Evolutionary conservation across 2,888 invertebrate species (phyloP).

Genomic region (Stenurella melanura): DNA sequence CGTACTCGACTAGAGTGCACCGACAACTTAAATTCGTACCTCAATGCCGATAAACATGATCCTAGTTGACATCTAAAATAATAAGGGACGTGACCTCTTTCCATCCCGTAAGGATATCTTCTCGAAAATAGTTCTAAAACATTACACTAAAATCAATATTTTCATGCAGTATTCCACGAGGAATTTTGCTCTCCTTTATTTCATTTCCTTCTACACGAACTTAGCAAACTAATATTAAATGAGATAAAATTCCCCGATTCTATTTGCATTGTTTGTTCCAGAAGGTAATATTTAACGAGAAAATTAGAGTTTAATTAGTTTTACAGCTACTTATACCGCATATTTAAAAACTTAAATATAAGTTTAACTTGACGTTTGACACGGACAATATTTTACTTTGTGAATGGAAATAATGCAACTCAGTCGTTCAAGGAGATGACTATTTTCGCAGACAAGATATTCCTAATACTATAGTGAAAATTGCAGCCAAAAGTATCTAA

Average conservation of each 20-base stretch:
- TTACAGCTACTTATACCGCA: neutral
- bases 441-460: no score
- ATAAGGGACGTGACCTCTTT: neutral
- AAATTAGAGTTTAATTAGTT: neutral
- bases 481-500: no score
- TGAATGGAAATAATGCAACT: no score
- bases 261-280: neutral
- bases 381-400: no score
- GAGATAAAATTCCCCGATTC: neutral
- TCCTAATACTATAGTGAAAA: no score
- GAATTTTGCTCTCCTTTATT: neutral
- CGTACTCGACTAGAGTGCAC: no score
- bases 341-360: no score
- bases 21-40: neutral
- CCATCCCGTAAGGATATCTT: constrained; percentile 19
- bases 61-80: neutral
- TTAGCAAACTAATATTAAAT: neutral
- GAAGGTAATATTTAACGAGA: neutral
- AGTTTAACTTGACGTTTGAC: no score
- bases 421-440: no score
- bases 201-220: neutral
- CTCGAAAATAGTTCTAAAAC: constrained; percentile 14
- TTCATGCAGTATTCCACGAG: neutral
- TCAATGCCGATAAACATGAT: neutral
- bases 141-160: neutral